Evolutionary conservation across 37 sponge, comb jelly and placozoan species (phyloP), one percentile per base, ranked within the genome.

Genomic region (Sycon ciliatum): DNA sequence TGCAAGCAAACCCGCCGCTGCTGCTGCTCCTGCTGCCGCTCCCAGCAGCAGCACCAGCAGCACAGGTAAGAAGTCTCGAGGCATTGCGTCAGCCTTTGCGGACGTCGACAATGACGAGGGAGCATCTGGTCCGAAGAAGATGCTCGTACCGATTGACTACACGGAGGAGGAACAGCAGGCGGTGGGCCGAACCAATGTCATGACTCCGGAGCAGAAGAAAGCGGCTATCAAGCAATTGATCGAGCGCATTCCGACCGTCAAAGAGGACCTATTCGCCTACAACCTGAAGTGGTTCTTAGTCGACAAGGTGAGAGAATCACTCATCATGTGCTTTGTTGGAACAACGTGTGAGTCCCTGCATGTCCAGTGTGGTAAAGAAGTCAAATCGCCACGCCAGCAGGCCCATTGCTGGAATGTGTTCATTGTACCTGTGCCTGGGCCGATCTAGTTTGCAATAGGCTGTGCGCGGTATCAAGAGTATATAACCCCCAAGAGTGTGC

Each of bases 231-330:
- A 91, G 57, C 79, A 65, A 3, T 80, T 96, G 32, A 90, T 96
- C 35, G 84, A 83, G 39, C 82, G 78, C 34, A 91, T 96, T 23
- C 98, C 98, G n/a, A 86, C 98, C 9, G 39, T 39, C 0, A 88
- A 82, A 75, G 98, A 92, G 31, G 89, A 96, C 52, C 82, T 96
- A 68, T 96, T 96, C 56, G 67, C 72, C 9, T 96, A 89, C 38
- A 76, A 84, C 0, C 73, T 96, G 34, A 85, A 86, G 72, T 96
- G 98, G 98, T 84, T 83, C 2, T 67, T 77, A 22, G 76, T 96
- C 22, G 98, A 96, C 62, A 57, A 84, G 79, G 94, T 93, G 1
- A 65, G 77, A 57, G 18, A 22, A 28, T 20, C 34, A 22, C 52
- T 36, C 2, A 18, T 39, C 37, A 18, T 30, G 39, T 78, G 60